These are phyloP conservation scores for Alethe diademata DNA, from an alignment of 2,113 vertebrate species.

Conservation along the genomic window DNA sequence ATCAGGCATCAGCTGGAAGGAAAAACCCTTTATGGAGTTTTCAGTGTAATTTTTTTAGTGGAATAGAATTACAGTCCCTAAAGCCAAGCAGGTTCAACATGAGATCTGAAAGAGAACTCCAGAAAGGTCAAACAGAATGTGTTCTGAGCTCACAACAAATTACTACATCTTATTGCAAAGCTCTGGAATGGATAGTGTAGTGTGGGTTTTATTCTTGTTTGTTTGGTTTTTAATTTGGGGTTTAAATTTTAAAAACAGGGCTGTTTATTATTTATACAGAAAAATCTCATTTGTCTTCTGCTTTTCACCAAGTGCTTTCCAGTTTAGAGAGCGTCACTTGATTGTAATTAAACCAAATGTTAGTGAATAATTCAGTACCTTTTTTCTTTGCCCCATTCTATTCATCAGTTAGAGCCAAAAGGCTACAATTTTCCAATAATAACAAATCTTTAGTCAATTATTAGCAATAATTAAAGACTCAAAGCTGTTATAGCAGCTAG, in stretches of 20 bases:
- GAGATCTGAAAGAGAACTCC: neutral
- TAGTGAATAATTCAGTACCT: conserved; percentile 35
- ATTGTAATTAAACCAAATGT: conserved; percentile 13
- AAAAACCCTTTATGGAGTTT: neutral
- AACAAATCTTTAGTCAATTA: conserved; percentile 18
- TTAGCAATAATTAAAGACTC: neutral
- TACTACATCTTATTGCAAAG: neutral
- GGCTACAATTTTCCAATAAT: neutral
- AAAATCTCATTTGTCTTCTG: neutral
- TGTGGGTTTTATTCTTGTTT: neutral
- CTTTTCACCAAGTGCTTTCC: conserved; percentile 9
- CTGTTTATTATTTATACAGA: neutral
- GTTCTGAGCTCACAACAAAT: neutral
- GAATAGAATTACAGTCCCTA: neutral
- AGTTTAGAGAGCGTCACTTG: neutral
- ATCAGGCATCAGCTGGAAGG: neutral
- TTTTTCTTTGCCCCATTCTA: neutral
- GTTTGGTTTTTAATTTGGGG: neutral
- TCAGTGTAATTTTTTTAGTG: neutral
- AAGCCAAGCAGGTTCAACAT: neutral
- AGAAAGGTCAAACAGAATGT: neutral
- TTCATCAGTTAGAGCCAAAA: conserved; percentile 2
- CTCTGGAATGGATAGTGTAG: neutral
- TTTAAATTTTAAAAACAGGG: neutral
- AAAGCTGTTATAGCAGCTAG: neutral